Base-by-base conservation (phyloP, 2,797 vertebrate species). In the Myotis planiceps region DNA sequence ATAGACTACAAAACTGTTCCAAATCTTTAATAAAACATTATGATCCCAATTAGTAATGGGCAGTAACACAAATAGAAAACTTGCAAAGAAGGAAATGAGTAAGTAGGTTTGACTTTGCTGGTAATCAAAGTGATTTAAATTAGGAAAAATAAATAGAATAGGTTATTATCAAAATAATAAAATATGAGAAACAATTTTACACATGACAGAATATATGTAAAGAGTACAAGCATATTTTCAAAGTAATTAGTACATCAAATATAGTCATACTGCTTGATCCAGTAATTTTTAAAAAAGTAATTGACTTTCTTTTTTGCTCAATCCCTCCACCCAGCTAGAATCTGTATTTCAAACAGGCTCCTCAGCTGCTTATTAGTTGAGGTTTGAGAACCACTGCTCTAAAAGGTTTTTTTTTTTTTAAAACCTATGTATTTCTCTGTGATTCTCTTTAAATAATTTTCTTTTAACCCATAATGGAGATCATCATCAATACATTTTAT, bases 11-110 rank as follows among this genome's bases (percentile, higher is more conserved):
- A 80, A 83, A 76, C 29, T 69, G n/a, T 32, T 90, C 49, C 27
- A 84, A 80, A 93, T 76, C 10, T 47, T 47, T 87, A 51, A 81
- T 23, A 95, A 89, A 95, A 65, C 9, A 37, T n/a, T 72, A 45
- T 60, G 27, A 66, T 42, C 19, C 4, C n/a, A 87, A 75, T 45
- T 60, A 74, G n/a, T 34, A 82, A 68, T 5, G n/a, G 15, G 71
- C 7, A 86, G 4, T 29, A 87, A 90, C 29, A 84, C n/a, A 66
- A 71, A 25, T 66, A 63, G 42, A 65, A 76, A 85, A 47, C 25
- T 80, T 65, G 32, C 9, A 49, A 83, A 90, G 32, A 94, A 47
- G 60, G 18, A 69, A 29, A 68, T 42, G 23, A 25, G 23, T 49
- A 66, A 88, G 93, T 66, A 53, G 21, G 21, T 84, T 71, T 72